phyloP scores from a whole-genome alignment of 2,797 vertebrate species.

The Sus cebifrons region DNA sequence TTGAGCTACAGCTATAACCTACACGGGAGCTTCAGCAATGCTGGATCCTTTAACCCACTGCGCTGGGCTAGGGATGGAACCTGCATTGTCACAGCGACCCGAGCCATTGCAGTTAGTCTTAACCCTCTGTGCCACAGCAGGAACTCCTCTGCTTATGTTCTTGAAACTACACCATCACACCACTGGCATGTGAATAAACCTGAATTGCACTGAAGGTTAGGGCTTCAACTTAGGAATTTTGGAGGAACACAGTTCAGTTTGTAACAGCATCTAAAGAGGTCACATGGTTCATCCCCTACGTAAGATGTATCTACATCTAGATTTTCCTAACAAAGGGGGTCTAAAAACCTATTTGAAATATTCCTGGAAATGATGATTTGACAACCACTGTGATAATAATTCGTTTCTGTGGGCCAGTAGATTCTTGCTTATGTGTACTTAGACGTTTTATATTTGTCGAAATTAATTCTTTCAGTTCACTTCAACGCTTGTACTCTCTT shows the following conservation, averaged over 20 bases:
- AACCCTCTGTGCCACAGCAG: too few species aligned
- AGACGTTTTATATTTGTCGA: background rate
- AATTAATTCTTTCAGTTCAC: background rate
- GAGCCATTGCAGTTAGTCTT: too few species aligned
- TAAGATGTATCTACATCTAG: background rate
- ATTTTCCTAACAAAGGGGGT: conserved; percentile 49
- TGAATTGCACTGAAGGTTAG: background rate
- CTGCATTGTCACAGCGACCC: too few species aligned
- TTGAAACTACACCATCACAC: background rate
- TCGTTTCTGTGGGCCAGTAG: background rate
- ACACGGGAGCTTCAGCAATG: too few species aligned
- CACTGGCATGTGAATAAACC: background rate
- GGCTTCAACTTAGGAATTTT: background rate
- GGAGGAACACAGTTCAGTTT: background rate
- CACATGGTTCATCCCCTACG: background rate
- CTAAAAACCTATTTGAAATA: background rate
- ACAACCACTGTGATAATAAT: background rate
- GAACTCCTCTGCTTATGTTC: background rate
- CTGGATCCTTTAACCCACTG: too few species aligned
- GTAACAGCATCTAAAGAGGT: background rate
- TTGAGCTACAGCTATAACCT: too few species aligned
- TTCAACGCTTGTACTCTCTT: background rate
- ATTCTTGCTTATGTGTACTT: background rate
- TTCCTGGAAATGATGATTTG: background rate
- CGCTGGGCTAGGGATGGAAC: too few species aligned